Conservation (phyloP, 2,797 vertebrate species). For the Phataginus tricuspis region DNA sequence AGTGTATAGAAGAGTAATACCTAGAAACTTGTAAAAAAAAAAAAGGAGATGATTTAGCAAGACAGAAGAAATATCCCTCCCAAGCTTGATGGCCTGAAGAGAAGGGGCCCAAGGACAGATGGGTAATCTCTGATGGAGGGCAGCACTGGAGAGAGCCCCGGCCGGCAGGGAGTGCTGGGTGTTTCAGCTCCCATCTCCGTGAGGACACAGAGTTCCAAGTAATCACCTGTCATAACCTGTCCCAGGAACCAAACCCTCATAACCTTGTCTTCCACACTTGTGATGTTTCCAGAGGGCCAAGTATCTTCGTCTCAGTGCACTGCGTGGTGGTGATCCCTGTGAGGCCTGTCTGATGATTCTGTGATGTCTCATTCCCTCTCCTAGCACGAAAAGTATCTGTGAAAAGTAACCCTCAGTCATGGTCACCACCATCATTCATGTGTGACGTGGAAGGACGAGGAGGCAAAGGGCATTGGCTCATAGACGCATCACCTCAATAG, state of each 20-base stretch:
- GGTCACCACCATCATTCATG: background rate
- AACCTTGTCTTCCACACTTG: background rate
- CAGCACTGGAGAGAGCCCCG: background rate
- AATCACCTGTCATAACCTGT: background rate
- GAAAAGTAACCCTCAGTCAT: background rate
- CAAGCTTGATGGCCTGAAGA: background rate
- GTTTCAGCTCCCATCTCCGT: background rate
- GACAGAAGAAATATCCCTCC: background rate
- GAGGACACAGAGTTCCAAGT: background rate
- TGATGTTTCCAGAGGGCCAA: background rate
- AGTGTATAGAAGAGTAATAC: background rate
- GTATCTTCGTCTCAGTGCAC: background rate
- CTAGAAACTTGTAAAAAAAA: background rate
- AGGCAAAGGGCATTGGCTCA: background rate
- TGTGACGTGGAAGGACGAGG: background rate
- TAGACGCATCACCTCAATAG: background rate
- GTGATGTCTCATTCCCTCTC: background rate
- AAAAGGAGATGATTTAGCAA: background rate
- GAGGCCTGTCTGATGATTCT: background rate
- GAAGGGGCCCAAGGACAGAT: too few species aligned
- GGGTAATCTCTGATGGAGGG: rapidly evolving
- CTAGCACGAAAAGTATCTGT: background rate
- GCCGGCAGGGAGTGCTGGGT: rapidly evolving
- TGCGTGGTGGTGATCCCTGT: background rate
- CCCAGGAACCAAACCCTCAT: background rate